Percentiles rank a stretch among this genome's conserved stretches.
Conservation (phyloP, 1,140 invertebrate species). For the Leptonema lineaticorne region DNA sequence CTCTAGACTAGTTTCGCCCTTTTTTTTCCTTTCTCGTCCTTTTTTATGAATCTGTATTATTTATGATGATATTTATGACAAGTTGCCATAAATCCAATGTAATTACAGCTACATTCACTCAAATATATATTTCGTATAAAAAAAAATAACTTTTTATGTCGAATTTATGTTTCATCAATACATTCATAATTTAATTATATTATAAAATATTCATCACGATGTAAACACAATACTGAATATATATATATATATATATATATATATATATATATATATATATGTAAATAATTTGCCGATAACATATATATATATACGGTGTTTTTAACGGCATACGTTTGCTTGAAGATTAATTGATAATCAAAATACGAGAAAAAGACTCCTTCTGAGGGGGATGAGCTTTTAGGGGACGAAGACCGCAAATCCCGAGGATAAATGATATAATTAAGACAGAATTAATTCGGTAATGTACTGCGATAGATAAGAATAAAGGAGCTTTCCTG, state of each 20-base stretch:
- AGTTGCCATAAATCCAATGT: neutral
- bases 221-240: neutral
- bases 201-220: too few species aligned
- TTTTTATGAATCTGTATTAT: neutral
- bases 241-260: neutral
- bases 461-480: slow-evolving; percentile 15
- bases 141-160: too few species aligned
- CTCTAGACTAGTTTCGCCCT: too few species aligned
- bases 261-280: neutral
- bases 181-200: too few species aligned
- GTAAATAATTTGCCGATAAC: neutral
- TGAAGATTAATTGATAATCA: slow-evolving; percentile 16
- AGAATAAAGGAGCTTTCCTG: neutral
- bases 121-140: too few species aligned
- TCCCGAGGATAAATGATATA: slow-evolving; percentile 16
- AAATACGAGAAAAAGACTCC: neutral
- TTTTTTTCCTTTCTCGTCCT: neutral
- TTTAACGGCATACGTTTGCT: neutral
- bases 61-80: neutral
- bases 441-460: slow-evolving; percentile 16
- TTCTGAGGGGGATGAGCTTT: neutral
- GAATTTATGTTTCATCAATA: too few species aligned
- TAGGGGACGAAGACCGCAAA: slow-evolving; percentile 4
- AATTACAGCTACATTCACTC: neutral
- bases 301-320: neutral